phyloP scores from a whole-genome alignment of 2,888 invertebrate genomes.

The Habrosyne pyritoides region DNA sequence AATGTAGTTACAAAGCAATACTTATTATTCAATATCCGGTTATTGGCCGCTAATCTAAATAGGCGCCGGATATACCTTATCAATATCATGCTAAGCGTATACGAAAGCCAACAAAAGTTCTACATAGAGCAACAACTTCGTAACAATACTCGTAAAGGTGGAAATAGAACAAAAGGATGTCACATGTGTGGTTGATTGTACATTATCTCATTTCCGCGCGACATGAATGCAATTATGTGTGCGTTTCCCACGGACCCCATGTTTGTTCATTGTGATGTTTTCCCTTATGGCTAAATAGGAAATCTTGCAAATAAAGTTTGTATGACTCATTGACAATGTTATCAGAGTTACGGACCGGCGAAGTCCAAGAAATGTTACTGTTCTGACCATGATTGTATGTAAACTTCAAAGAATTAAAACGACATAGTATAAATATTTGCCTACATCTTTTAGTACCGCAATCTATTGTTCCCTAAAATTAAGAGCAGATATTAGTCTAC shows the following conservation, averaged over 20 bases:
- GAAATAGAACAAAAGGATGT: conserved; percentile 23
- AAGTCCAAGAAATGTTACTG: too few relatives aligned
- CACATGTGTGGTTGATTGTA: conserved; percentile 24
- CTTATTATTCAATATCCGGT: conserved; percentile 54
- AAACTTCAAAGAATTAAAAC: too few relatives aligned
- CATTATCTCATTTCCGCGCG: conserved; percentile 70
- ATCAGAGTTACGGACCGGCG: not conserved
- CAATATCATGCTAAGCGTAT: conserved; percentile 34
- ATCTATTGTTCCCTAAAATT: not conserved
- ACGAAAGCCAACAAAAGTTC: conserved; percentile 5
- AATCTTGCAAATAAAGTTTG: conserved; percentile 28
- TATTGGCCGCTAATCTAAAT: conserved; percentile 66
- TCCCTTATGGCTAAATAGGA: conserved; percentile 16
- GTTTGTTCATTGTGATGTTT: conserved; percentile 39
- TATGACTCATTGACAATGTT: not conserved
- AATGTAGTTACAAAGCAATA: conserved; percentile 10
- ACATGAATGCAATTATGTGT: conserved; percentile 53
- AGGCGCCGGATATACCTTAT: conserved; percentile 62
- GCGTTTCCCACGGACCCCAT: conserved; percentile 69
- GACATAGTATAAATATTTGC: too few relatives aligned
- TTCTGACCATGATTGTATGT: too few relatives aligned
- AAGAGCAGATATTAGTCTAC: not conserved
- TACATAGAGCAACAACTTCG: not conserved
- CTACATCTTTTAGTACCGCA: not conserved
- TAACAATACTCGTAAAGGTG: conserved; percentile 7